phyloP scores from a whole-genome alignment of 2,888 invertebrate species.

The Trimorus sp. region DNA sequence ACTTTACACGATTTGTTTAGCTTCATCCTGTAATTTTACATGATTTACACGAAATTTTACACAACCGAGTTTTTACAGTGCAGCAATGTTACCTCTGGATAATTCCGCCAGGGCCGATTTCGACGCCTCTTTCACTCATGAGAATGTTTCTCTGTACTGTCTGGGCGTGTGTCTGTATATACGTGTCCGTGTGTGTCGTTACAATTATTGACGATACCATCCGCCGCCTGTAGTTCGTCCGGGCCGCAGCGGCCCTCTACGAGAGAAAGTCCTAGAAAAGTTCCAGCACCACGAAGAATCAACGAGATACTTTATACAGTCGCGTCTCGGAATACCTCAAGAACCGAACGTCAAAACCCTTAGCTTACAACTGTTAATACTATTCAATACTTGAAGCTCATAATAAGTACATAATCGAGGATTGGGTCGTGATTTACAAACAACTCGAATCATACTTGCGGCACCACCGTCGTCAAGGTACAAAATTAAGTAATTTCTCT shows the following conservation, averaged over 20 bases:
- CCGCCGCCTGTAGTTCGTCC: conserved; percentile 38
- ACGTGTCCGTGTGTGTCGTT: conserved; percentile 35
- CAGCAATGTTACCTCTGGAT: no score
- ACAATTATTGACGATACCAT: conserved; percentile 56
- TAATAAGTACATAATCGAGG: conserved; percentile 80
- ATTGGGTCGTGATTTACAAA: conserved; percentile 71
- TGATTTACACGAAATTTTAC: no score
- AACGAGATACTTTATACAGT: conserved; percentile 62
- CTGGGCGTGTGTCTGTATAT: background rate
- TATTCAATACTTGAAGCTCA: conserved; percentile 81
- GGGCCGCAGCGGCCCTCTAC: conserved; percentile 40
- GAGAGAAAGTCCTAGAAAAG: conserved; percentile 60
- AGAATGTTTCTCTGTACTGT: conserved; percentile 1
- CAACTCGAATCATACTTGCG: conserved; percentile 39
- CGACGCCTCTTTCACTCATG: background rate
- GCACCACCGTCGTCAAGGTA: conserved; percentile 73
- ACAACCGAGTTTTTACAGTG: no score
- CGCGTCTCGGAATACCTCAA: conserved; percentile 57
- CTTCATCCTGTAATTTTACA: no score
- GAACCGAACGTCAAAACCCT: conserved; percentile 58
- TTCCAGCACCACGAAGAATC: conserved; percentile 66
- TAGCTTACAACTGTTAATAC: conserved; percentile 75
- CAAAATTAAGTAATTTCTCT: conserved; percentile 76
- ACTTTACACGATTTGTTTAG: no score
- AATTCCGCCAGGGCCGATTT: no score